Evolutionary conservation across 2,113 vertebrate genomes (phyloP), one percentile per base, ranked within the genome.

Genomic region (Colinus virginianus): DNA sequence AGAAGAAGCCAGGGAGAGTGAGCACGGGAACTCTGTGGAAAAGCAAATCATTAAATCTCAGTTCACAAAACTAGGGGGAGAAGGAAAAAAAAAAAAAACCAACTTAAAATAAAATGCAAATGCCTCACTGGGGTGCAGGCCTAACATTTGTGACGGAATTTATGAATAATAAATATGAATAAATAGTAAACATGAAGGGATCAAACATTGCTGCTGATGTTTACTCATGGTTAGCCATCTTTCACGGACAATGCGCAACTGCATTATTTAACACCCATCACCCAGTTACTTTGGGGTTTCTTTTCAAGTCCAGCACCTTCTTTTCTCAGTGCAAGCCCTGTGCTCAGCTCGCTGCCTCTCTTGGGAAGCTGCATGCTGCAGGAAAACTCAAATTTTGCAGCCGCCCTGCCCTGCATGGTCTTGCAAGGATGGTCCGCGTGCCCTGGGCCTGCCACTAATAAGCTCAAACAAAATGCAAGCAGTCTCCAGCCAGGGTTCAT

Each of bases 81-180:
- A 22, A 7, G 12, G 36, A 15, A 23, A n/a, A 15, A 46, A 67
- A 95, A 85, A 81, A 95, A 48, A 68, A 93, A 86, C 80, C 78
- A 95, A 96, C 90, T 96, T 97, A 96, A 98, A 98, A 97, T 97
- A 96, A 98, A 97, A 98, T 97, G 96, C 94, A 97, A 97, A 97
- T 98, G 84, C 96, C 95, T 97, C 96, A 92, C 95, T 94, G 67
- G 91, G 95, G 97, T 96, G 78, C 58, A 17, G 88, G 91, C 66
- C 94, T 96, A 98, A 97, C 95, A 96, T 97, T 98, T 97, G 96
- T 97, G 95, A 90, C 61, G 42, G 97, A 98, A 98, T 98, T 96
- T 97, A 97, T 98, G 96, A 98, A 98, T 98, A 98, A 97, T 97
- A 98, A 97, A 94, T 96, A 95, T 63, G 96, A 97, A 98, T 98